Conservation (phyloP, 1,140 invertebrate genomes). For the Panonychus citri region DNA sequence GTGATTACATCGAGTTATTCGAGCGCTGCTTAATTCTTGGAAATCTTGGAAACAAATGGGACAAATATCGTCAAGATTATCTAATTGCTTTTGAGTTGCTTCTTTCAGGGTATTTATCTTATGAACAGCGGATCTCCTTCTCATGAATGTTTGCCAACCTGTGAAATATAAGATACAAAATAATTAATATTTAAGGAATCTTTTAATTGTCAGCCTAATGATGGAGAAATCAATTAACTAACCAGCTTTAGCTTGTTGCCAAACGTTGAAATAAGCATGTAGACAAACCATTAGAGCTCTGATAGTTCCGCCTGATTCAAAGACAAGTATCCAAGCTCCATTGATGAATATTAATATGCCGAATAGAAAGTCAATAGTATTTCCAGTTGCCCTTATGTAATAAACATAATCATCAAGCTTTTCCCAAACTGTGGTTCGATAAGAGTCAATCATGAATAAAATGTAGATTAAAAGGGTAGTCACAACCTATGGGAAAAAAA, state of each 20-base stretch:
- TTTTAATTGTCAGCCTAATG: background rate
- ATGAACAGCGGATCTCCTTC: slow-evolving; percentile 64
- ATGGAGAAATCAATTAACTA: background rate
- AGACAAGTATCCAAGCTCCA: slow-evolving; percentile 73
- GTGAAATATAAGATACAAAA: background rate
- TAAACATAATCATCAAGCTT: slow-evolving; percentile 82
- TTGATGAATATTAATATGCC: slow-evolving; percentile 85
- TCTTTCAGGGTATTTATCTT: slow-evolving; percentile 72
- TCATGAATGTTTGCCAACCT: slow-evolving; percentile 75
- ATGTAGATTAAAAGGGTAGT: slow-evolving; percentile 68
- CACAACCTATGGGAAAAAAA: slow-evolving; percentile 18
- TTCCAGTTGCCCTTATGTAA: slow-evolving; percentile 62
- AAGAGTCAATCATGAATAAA: slow-evolving; percentile 65
- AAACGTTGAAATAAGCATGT: slow-evolving; percentile 91
- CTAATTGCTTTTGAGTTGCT: slow-evolving; percentile 50
- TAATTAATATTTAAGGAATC: background rate
- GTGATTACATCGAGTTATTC: slow-evolving; percentile 75
- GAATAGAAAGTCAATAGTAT: slow-evolving; percentile 61
- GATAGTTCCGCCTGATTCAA: slow-evolving; percentile 66
- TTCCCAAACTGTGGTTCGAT: slow-evolving; percentile 71
- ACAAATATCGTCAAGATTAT: slow-evolving; percentile 63
- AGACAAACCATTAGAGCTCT: slow-evolving; percentile 80
- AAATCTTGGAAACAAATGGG: slow-evolving; percentile 93
- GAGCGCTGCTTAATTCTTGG: slow-evolving; percentile 68
- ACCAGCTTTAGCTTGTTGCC: slow-evolving; percentile 63